Evolutionary conservation across 2,888 invertebrate genomes (phyloP), one percentile per base, ranked within the genome.

Genomic region (Incurvaria masculella): DNA sequence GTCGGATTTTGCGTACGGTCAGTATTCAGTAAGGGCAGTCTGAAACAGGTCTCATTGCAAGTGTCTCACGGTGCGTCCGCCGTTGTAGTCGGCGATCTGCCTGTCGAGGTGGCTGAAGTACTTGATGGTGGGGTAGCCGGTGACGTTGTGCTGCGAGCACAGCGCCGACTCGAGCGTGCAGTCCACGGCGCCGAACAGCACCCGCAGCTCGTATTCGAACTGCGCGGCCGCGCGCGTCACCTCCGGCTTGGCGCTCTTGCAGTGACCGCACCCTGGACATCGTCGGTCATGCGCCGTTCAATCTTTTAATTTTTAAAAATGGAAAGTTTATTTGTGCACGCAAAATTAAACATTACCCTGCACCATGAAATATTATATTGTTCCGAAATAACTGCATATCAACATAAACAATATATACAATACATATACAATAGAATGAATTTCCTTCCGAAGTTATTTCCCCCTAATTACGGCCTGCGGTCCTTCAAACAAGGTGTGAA

Each of bases 201-300:
- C 84, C 69, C 89, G 86, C 4, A 88, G 79, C 61, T 92, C 89
- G 55, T 92, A 90, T 42, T 84, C 85, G 57, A 90, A 86, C 20
- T 76, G 68, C 44, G 85, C 86, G 0, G 93, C 93, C 1, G 94
- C 93, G 21, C 78, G 80, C 43, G 82, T 83, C 61, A 75, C 74
- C 62, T 89, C 91, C 1, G 94, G 93, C 67, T 94, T 94, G 0
- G 91, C 86, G 58, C 83, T 86, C 64, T 94, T 94, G 64, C 94
- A 94, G 66, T 94, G 93, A 1, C 93, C 93, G 65, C 94, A 94
- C 94, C 94, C 93, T 92, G 55, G 40, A 61, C 58, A 55, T 47
- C 47, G 42, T 18, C 38, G 18, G 4, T 26, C 27, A 26, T 50
- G 40, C 14, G 16, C 18, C 26, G 16, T 21, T 14, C 46, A 20